Conservation (phyloP, 2,797 vertebrate genomes). For the Danionella dracula region DNA sequence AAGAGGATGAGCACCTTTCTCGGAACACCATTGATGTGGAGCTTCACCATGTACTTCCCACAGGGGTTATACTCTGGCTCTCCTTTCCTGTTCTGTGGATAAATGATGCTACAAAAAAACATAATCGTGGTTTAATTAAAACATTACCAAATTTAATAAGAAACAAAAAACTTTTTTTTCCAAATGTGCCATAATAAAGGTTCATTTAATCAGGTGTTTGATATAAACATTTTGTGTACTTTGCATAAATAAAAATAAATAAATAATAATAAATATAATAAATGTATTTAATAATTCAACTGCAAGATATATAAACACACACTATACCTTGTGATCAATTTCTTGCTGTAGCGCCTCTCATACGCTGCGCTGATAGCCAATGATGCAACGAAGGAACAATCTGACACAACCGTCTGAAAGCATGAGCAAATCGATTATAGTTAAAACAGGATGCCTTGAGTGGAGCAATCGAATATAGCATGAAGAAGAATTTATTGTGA, state of each 20-base stretch:
- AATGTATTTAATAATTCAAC: too few relatives aligned
- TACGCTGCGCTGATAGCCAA: slow-evolving; percentile 96
- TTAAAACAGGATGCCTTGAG: too few relatives aligned
- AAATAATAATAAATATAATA: too few relatives aligned
- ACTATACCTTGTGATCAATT: slow-evolving; percentile 91
- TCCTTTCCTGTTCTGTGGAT: slow-evolving; percentile 93
- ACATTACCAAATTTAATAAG: too few relatives aligned
- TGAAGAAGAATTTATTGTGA: slow-evolving; percentile 57
- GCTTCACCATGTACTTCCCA: slow-evolving; percentile 98
- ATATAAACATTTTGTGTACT: too few relatives aligned
- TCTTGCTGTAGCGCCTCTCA: slow-evolving; percentile 94
- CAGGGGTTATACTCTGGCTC: slow-evolving; percentile 97
- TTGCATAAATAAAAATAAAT: too few relatives aligned
- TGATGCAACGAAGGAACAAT: slow-evolving; percentile 97
- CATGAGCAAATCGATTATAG: not conserved
- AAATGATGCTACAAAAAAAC: slow-evolving; percentile 81
- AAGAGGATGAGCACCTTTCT: slow-evolving; percentile 78
- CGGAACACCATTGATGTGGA: slow-evolving; percentile 97
- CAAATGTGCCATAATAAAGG: too few relatives aligned
- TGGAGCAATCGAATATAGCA: too few relatives aligned
- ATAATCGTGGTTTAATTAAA: too few relatives aligned
- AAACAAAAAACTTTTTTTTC: too few relatives aligned
- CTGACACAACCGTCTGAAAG: slow-evolving; percentile 93
- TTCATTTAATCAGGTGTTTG: too few relatives aligned
- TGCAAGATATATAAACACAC: too few relatives aligned